Conservation (phyloP, 2,113 vertebrate species). For the Rissa tridactyla region DNA sequence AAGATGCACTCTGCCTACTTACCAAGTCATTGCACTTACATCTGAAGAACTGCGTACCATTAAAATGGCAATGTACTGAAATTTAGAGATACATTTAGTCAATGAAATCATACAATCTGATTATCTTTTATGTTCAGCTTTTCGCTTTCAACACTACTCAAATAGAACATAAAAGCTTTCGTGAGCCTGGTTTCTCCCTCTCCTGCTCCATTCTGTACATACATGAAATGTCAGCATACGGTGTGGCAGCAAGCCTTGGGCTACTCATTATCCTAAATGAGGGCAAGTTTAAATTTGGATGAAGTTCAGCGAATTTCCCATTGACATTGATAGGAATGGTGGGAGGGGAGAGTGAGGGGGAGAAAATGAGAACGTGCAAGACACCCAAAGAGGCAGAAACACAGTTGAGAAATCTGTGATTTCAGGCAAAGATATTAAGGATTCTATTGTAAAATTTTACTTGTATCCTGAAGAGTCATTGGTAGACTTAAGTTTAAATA, state of each 20-base stretch:
- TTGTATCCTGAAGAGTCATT: neutral
- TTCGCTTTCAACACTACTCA: neutral
- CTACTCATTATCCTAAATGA: neutral
- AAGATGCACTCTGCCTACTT: no score
- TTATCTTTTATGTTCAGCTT: neutral
- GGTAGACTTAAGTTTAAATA: neutral
- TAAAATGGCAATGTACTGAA: neutral
- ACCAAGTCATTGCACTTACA: neutral
- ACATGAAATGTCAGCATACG: rapidly evolving
- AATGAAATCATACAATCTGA: neutral
- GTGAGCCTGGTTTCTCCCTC: neutral
- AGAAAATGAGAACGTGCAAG: neutral
- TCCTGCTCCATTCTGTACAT: neutral
- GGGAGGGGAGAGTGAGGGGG: no score
- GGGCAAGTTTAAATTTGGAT: neutral
- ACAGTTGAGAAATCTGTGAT: neutral
- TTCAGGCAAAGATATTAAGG: neutral
- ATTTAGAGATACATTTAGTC: neutral
- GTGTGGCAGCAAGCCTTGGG: neutral
- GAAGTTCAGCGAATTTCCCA: neutral
- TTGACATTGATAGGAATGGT: neutral
- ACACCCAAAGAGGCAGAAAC: neutral
- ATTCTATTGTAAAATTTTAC: neutral
- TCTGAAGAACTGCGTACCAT: rapidly evolving
- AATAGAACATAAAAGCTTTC: neutral